phyloP scores from a whole-genome alignment of 1,140 invertebrate species.

The Cydia amplana region DNA sequence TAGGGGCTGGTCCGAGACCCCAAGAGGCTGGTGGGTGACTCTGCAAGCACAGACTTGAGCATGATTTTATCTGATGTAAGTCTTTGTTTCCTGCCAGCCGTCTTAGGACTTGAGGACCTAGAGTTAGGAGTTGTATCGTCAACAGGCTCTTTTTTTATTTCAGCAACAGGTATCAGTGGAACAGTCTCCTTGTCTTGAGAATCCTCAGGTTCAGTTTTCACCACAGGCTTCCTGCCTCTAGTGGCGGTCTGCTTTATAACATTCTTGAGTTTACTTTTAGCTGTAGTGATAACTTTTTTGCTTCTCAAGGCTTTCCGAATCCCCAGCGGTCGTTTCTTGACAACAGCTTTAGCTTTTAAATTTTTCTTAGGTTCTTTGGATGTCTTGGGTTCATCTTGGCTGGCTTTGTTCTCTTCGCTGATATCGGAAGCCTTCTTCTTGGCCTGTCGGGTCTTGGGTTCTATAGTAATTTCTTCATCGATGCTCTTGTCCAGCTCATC shows the following conservation, averaged over 20 bases:
- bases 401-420: conserved; percentile 59
- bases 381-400: conserved; percentile 70
- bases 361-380: conserved; percentile 68
- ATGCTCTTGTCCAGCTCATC: conserved; percentile 71
- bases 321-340: conserved; percentile 70
- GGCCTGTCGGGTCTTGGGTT: conserved; percentile 69
- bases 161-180: conserved; percentile 66
- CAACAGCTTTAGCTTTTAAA: conserved; percentile 64
- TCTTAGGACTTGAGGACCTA: conserved; percentile 74
- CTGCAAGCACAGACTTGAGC: conserved; percentile 71
- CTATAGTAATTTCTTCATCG: conserved; percentile 69
- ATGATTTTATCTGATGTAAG: conserved; percentile 73
- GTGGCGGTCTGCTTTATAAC: conserved; percentile 60
- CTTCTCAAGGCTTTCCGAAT: conserved; percentile 71
- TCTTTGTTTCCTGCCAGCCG: conserved; percentile 64
- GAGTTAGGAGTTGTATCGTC: conserved; percentile 67
- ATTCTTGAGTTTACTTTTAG: conserved; percentile 65
- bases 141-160: conserved; percentile 75
- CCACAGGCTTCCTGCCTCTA: conserved; percentile 58
- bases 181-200: conserved; percentile 63
- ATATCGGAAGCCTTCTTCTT: conserved; percentile 72
- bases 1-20: conserved; percentile 78
- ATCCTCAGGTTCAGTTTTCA: conserved; percentile 54
- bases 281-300: conserved; percentile 62
- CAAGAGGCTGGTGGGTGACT: conserved; percentile 61